Evolutionary conservation across 2,113 vertebrate species (phyloP), one percentile per base, ranked within the genome.

Genomic region (Hyla sarda): DNA sequence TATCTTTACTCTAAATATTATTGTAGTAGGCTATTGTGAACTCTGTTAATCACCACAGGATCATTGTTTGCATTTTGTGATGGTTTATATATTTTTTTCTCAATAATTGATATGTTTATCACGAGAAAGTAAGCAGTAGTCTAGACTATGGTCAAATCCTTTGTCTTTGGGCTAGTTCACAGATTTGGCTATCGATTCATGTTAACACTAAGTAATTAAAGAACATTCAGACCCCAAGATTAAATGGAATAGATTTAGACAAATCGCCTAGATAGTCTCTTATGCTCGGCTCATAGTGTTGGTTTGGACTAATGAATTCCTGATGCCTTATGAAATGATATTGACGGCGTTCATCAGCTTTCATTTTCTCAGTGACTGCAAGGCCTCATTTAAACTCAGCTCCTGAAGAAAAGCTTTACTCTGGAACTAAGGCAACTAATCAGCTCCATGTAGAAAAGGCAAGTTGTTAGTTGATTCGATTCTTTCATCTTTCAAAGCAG

Each of bases 401-500:
- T 74, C 19, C 78, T 41, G 58, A 65, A 80, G 10, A 81, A 85
- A 71, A 77, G 10, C 0, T 83, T 89, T 32, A 62, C 6, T 82
- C 84, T 85, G 84, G 60, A 90, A 87, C 82, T 85, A 89, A 76
- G 13, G 41, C 0, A 21, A 79, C 0, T 88, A 90, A 89, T 88
- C 80, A 90, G 0, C 32, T 87, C 60, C 32, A n/a, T 87, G 19
- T 30, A 75, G 58, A 41, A 54, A 88, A 88, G 28, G 78, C 3
- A 82, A 87, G 72, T 82, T 60, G 34, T 58, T 85, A 73, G 28
- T 30, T 90, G 75, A 88, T 88, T 89, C 75, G 72, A 75, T 89
- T 86, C 83, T 89, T 90, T 62, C 76, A 84, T 21, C 8, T 90
- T 90, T 88, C 71, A 84, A 87, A 90, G 84, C 8, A 80, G 54